Evolutionary conservation across 2,888 invertebrate genomes (phyloP), one percentile per base, ranked within the genome.

Genomic region (Terebella lapidaria): DNA sequence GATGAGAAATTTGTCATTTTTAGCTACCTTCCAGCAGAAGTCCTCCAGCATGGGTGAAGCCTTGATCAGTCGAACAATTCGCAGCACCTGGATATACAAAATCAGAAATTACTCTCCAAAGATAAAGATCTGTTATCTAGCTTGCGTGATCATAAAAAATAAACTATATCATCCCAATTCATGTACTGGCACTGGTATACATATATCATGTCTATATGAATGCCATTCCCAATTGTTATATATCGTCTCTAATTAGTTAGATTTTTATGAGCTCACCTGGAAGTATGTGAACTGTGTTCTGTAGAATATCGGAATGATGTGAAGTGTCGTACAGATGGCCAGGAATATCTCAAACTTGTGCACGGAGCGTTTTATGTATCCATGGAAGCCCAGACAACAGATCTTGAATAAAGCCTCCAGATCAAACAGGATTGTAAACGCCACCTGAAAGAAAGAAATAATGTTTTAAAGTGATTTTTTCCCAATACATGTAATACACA

Each of bases 11-110:
- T 22, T 35, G 42, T n/a, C n/a, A 35, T 15, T 35, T 15, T 35
- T 15, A n/a, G 30, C 59, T 65, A 84, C 83, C 78, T 85, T 85
- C 70, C 83, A 84, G 45, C 84, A 83, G 81, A 99, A 99, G 69
- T 97, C 99, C 82, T 99, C 99, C 54, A 99, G 83, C 85, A 99
- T 88, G 0, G 99, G 99, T 0, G 97, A 99, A 0, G 97, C 97
- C 83, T 99, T 99, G 61, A 99, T 97, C 2, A 99, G 84, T 55
- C 99, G 85, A 0, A 95, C 92, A 53, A 99, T 89, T 28, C 99
- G 85, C 55, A 99, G 84, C 26, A 99, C 97, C 91, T 94, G 77
- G n/a, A 55, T 59, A 35, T 28, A 42, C 5, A 49, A 5, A 35
- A 35, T 15, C 35, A 35, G 18, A 18, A 10, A 35, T n/a, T n/a